Evolutionary conservation across 2,888 invertebrate species (phyloP).

Genomic region (Macrosiphum euphorbiae): DNA sequence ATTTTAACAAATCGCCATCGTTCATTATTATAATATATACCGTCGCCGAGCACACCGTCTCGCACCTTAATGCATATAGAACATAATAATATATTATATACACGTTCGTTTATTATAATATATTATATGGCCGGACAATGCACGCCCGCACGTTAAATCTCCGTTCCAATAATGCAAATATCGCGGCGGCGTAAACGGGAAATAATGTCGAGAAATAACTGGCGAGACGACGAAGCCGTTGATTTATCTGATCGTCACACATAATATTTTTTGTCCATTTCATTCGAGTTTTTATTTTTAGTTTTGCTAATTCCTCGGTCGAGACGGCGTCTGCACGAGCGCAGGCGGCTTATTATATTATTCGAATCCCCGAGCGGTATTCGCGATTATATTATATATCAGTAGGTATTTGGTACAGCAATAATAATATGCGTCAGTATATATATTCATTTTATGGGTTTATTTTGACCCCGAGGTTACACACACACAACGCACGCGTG

Average conservation of each 20-base stretch:
- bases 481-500: background rate
- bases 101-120: background rate
- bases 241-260: slow-evolving; percentile 5
- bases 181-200: background rate
- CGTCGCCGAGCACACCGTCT: background rate
- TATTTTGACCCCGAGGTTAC: background rate
- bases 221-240: background rate
- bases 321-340: background rate
- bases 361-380: background rate
- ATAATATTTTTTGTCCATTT: background rate
- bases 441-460: background rate
- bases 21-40: background rate
- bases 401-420: background rate
- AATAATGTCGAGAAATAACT: background rate
- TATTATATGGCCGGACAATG: background rate
- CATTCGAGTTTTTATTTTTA: background rate
- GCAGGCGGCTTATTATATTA: background rate
- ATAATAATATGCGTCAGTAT: background rate
- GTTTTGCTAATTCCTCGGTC: background rate
- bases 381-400: background rate
- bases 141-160: slow-evolving; percentile 17
- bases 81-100: background rate
- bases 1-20: background rate
- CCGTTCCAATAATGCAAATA: background rate
- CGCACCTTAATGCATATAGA: background rate